phyloP scores from a whole-genome alignment of 64 coral and sea anemone species.

The Montipora efflorescens region DNA sequence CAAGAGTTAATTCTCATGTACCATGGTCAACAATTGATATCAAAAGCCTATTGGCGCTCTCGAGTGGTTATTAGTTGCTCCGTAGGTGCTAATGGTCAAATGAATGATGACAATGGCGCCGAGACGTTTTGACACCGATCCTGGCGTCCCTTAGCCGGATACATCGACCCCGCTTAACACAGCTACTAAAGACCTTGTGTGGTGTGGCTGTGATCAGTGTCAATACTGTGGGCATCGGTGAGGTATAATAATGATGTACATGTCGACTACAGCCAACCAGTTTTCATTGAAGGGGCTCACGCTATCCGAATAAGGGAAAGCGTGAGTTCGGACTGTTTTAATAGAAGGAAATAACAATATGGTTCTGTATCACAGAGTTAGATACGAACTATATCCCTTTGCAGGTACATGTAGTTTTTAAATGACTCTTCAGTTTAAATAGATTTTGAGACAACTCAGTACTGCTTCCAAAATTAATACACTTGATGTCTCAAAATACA shows the following conservation, averaged over 20 bases:
- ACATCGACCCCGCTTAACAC: neutral
- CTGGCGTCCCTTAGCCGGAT: constrained; percentile 2
- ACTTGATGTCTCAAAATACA: neutral
- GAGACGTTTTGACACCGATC: constrained; percentile 5
- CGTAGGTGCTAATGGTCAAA: constrained; percentile 20
- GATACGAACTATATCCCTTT: neutral
- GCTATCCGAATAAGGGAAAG: neutral
- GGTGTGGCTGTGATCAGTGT: neutral
- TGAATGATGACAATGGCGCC: constrained; percentile 27
- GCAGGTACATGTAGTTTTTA: neutral
- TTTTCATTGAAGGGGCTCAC: neutral
- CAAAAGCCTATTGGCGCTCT: neutral
- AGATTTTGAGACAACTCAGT: neutral
- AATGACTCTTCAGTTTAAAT: too few species aligned
- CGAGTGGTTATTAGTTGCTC: constrained; percentile 4
- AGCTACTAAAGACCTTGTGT: neutral
- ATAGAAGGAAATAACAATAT: neutral
- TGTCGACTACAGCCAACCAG: neutral
- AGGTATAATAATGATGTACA: neutral
- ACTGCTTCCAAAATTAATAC: neutral
- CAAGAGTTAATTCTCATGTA: too few species aligned
- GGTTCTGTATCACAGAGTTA: neutral
- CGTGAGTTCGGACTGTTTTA: neutral
- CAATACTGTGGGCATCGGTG: neutral
- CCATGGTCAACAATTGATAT: neutral